These are phyloP conservation scores for Morelia viridis DNA, from an alignment of 2,797 vertebrate genomes.

Conservation along the genomic window DNA sequence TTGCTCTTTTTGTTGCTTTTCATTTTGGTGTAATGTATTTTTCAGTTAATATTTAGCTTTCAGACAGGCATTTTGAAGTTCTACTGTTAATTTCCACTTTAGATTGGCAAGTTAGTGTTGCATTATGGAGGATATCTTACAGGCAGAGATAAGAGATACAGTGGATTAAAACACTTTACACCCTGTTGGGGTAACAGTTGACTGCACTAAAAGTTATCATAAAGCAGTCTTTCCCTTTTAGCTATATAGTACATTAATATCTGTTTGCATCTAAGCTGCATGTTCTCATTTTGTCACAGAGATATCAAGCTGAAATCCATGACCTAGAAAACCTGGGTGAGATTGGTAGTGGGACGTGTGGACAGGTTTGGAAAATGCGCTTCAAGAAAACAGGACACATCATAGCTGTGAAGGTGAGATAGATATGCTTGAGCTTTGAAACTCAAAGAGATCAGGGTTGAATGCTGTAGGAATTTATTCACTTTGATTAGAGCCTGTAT, in stretches of 20 bases:
- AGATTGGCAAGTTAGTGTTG: background rate
- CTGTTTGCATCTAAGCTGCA: background rate
- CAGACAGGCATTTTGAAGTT: background rate
- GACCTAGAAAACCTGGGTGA: constrained; percentile 91
- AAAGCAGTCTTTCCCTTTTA: background rate
- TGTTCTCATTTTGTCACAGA: constrained; percentile 67
- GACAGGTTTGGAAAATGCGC: constrained; percentile 93
- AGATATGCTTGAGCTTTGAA: background rate
- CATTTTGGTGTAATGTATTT: background rate
- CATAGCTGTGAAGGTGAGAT: constrained; percentile 89
- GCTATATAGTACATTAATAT: background rate
- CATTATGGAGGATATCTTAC: background rate
- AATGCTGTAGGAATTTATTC: background rate
- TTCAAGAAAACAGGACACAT: constrained; percentile 91
- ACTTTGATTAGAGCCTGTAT: background rate
- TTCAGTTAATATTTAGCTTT: background rate
- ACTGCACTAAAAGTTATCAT: background rate
- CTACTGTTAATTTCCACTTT: background rate
- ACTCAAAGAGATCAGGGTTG: background rate
- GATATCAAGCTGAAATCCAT: constrained; percentile 90
- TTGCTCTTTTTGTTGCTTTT: background rate
- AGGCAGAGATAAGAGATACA: background rate
- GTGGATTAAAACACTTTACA: background rate
- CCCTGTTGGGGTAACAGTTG: background rate
- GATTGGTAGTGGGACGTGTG: constrained; percentile 93